Evolutionary conservation across 2,888 invertebrate species (phyloP).

Genomic region (Scelioninae gen. 2): DNA sequence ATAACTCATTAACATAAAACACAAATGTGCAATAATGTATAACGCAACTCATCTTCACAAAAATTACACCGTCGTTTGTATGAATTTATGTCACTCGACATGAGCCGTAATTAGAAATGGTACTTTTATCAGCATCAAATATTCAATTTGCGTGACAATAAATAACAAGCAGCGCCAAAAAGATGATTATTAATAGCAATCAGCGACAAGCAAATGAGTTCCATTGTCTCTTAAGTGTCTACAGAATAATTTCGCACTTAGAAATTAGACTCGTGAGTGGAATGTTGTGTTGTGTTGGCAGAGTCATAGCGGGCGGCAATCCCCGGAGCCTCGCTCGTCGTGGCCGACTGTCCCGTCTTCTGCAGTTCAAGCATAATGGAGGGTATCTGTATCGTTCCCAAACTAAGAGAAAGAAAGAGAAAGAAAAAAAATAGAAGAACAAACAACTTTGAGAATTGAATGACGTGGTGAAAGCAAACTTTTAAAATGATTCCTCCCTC

Average conservation of each 20-base stretch:
- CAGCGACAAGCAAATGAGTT: constrained; percentile 59
- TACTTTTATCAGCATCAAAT: no score
- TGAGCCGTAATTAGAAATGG: no score
- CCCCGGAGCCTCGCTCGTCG: constrained; percentile 90
- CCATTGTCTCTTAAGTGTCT: constrained; percentile 70
- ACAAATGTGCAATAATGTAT: no score
- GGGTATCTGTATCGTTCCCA: constrained; percentile 84
- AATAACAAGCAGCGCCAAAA: constrained; percentile 11
- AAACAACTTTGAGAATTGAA: constrained; percentile 52
- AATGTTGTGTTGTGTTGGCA: constrained; percentile 75
- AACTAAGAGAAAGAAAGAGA: constrained; percentile 60
- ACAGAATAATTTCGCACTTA: constrained; percentile 64
- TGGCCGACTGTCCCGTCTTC: constrained; percentile 92
- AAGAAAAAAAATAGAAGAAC: constrained; percentile 19
- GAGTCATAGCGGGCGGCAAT: constrained; percentile 81
- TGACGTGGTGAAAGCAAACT: constrained; percentile 30
- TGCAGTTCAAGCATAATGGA: constrained; percentile 91
- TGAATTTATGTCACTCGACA: no score
- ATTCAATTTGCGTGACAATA: not conserved
- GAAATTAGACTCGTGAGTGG: constrained; percentile 75
- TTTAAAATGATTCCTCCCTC: constrained; percentile 43
- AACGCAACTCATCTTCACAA: no score
- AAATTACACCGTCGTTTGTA: no score
- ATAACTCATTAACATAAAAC: no score
- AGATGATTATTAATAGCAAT: constrained; percentile 24